phyloP scores from a whole-genome alignment of 2,888 invertebrate species.

The Eurytoma californica region DNA sequence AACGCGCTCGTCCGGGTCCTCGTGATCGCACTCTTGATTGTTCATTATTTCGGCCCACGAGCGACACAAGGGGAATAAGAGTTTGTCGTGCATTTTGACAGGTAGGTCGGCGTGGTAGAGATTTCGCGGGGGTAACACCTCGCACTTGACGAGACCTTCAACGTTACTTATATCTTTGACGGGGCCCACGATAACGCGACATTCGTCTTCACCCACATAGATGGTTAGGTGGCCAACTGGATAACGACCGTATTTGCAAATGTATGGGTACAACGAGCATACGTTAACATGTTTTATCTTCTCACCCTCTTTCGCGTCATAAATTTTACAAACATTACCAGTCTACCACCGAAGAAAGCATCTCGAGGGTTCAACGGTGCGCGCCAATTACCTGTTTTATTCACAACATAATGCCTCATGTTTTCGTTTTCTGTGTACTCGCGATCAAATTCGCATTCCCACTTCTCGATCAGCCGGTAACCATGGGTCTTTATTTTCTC shows the following conservation, averaged over 20 bases:
- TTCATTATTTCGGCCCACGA: no score
- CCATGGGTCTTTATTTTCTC: no score
- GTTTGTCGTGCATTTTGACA: slow-evolving; percentile 59
- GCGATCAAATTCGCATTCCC: background rate
- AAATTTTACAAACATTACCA: slow-evolving; percentile 4
- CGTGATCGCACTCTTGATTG: slow-evolving; percentile 64
- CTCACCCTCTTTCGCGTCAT: slow-evolving; percentile 1
- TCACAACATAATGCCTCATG: background rate
- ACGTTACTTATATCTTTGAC: slow-evolving; percentile 38
- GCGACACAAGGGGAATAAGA: no score
- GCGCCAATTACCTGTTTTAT: background rate
- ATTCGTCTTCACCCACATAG: no score
- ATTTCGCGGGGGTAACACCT: slow-evolving; percentile 60
- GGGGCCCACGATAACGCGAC: no score
- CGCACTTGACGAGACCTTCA: slow-evolving; percentile 61
- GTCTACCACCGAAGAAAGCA: slow-evolving; percentile 38
- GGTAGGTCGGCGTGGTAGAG: slow-evolving; percentile 66
- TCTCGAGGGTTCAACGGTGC: slow-evolving; percentile 30
- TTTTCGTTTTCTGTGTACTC: background rate
- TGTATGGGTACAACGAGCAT: slow-evolving; percentile 62
- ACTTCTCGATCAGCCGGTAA: background rate
- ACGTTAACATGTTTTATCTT: slow-evolving; percentile 49
- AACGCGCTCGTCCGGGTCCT: slow-evolving; percentile 57
- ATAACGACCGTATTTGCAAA: slow-evolving; percentile 55
- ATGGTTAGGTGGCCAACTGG: slow-evolving; percentile 28